Evolutionary conservation across 2,888 invertebrate genomes (phyloP), one percentile per base, ranked within the genome.

Genomic region (Zygaena filipendulae): DNA sequence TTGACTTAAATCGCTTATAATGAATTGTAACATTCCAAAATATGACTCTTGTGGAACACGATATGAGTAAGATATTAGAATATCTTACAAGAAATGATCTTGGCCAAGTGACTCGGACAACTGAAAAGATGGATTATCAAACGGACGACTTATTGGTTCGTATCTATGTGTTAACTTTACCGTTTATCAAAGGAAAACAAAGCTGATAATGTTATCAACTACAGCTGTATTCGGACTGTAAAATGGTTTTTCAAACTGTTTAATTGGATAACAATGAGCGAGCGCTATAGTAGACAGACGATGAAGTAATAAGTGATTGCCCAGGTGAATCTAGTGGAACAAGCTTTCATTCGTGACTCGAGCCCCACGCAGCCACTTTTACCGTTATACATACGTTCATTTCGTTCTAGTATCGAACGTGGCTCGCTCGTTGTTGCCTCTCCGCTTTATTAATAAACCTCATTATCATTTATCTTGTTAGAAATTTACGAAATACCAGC

Each of bases 341-440:
- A 4, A 59, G 68, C 77, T 79, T 79, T 79, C n/a, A n/a, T n/a
- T n/a, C 77, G 58, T 72, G 60, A 52, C 52, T 61, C 59, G 51
- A 59, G 56, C 64, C 66, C 59, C 58, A 51, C 59, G 56, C 64
- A 66, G 59, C 60, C 54, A 70, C 77, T 69, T 77, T 75, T 79
- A 79, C 77, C 74, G 79, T 77, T 77, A 74, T 49, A 54, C 16
- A 6, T 16, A 16, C 70, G 63, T 64, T 74, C 77, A 77, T 77
- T 77, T 77, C 61, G 56, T 60, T 68, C 63, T 45, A 59, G 61
- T 62, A 56, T 56, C 59, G 59, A 55, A 53, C 63, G 61, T 60
- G 54, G 68, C 49, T 53, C 52, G 55, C 60, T 56, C 64, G 66
- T 59, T 51, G 49, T 43, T 45, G 40, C 45, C 50, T 50, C 39